These are phyloP conservation scores for Loxodonta africana DNA, from an alignment of 2,113 vertebrate species.

Conservation along the genomic window DNA sequence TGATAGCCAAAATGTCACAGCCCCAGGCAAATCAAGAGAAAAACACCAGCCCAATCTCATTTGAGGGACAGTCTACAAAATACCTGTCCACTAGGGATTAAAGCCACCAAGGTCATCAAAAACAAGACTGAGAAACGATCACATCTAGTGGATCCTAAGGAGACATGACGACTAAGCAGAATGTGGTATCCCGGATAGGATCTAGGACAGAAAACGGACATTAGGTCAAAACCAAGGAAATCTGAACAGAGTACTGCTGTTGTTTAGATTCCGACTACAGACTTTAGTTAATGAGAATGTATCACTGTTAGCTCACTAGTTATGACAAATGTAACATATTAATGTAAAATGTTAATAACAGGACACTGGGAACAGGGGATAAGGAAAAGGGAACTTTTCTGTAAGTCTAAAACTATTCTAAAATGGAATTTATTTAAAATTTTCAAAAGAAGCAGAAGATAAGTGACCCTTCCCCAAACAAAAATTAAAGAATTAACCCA, in stretches of 20 bases:
- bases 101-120: not conserved
- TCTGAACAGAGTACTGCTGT: not conserved
- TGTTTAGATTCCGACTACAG: no score
- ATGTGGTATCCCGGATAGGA: rapidly evolving
- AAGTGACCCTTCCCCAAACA: not conserved
- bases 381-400: not conserved
- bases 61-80: not conserved
- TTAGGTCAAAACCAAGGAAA: not conserved
- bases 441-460: not conserved
- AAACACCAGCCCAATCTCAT: not conserved
- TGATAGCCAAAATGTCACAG: not conserved
- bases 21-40: not conserved
- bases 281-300: not conserved
- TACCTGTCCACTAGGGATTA: not conserved
- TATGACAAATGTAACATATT: not conserved
- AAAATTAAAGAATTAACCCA: not conserved
- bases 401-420: not conserved
- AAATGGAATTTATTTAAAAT: not conserved
- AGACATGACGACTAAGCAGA: no score
- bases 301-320: no score
- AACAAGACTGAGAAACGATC: not conserved
- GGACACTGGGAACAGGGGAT: not conserved
- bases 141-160: not conserved
- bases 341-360: not conserved
- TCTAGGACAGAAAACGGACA: not conserved